Base-by-base conservation (phyloP, 2,888 invertebrate genomes). In the Eucriotettix oculatus region DNA sequence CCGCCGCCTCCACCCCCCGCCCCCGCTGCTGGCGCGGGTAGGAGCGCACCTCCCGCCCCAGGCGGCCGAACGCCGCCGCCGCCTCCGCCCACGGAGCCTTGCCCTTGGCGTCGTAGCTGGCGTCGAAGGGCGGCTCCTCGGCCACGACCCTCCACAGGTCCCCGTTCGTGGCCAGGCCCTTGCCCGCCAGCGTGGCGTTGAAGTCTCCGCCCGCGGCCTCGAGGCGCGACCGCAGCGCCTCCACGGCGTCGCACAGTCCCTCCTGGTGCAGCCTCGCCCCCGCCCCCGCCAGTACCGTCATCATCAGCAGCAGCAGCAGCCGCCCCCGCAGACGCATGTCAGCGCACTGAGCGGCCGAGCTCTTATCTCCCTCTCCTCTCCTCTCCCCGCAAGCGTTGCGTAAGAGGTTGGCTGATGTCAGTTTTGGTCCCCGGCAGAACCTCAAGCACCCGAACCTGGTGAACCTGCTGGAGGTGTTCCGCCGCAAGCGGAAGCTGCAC, bases 391-490 rank as follows among this genome's bases (percentile, higher is more conserved):
- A 14, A 29, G 29, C 29, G 29, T 29, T 29, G 29, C 29, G 29
- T 29, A n/a, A n/a, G n/a, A n/a, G n/a, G 29, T 7, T 29, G 29
- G 7, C 29, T 2, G 29, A 29, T 2, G 7, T 7, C 7, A 5
- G 29, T 29, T 29, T 29, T 29, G 2, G 29, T 29, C 29, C 29
- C 29, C 70, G 76, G 9, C 78, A 99, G 96, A 97, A 96, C 77
- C 78, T 99, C 65, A 98, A 97, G 73, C 98, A 99, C 74, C 94
- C 94, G 9, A 99, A 99, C 75, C 76, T 99, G 70, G 94, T 99
- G 59, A 97, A 97, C 71, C 79, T 99, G 64, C 82, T 99, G 69
- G 99, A 99, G 77, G 98, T 99, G 61, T 99, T 99, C 74, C 85
- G 97, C 63, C 80, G 94, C 64, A 95, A 95, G 74, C 81, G 95